Percentiles rank a stretch among this genome's conserved stretches.
Conservation (phyloP, 2,888 invertebrate species). For the Pollenia angustigena region DNA sequence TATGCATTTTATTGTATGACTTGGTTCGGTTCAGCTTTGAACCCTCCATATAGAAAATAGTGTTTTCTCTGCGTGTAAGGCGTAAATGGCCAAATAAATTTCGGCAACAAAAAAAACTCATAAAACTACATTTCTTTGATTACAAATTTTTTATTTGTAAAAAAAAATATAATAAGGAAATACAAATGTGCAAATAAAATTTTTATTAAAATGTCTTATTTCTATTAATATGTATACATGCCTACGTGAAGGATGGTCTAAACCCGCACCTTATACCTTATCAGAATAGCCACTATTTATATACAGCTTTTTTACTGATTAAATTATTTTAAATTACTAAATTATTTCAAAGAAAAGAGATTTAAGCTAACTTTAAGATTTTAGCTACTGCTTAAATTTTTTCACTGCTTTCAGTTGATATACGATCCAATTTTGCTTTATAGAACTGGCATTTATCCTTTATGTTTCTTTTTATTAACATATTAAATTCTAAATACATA, state of each 20-base stretch:
- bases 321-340: no score
- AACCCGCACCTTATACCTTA: no score
- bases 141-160: not conserved
- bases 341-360: no score
- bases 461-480: not conserved
- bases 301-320: no score
- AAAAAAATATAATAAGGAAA: constrained; percentile 22
- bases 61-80: not conserved
- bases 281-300: no score
- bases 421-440: constrained; percentile 50
- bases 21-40: no score
- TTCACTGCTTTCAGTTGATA: constrained; percentile 16
- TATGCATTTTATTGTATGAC: no score
- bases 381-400: no score
- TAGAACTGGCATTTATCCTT: constrained; percentile 5
- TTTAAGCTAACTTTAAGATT: no score
- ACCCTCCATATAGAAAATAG: no score
- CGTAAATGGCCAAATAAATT: constrained; percentile 36
- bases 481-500: not conserved
- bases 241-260: no score
- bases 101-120: constrained; percentile 14
- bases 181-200: constrained; percentile 43
- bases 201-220: constrained; percentile 37
- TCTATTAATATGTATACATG: not conserved
- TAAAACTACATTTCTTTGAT: constrained; percentile 38